Percentiles rank a stretch among this genome's conserved stretches.
phyloP scores from a whole-genome alignment of 1,140 invertebrate species.

The Eumeta japonica region DNA sequence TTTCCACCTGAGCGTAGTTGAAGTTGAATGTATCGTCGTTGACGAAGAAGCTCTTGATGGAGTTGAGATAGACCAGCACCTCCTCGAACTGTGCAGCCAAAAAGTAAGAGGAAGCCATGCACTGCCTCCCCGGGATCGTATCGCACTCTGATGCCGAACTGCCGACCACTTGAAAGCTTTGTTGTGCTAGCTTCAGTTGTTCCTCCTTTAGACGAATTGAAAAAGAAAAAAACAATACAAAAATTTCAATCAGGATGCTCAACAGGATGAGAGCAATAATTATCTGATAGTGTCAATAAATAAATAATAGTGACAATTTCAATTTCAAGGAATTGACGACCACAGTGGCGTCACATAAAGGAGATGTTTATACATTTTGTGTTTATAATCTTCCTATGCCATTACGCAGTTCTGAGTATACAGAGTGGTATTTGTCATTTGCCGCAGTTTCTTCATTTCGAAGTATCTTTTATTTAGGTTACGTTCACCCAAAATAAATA shows the following conservation, averaged over 20 bases:
- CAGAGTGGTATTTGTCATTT: no score
- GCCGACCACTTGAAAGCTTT: slow-evolving; percentile 95
- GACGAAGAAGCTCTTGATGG: slow-evolving; percentile 93
- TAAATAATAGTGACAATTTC: slow-evolving; percentile 81
- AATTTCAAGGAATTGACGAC: no score
- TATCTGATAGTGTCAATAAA: no score
- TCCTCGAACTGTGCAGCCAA: slow-evolving; percentile 93
- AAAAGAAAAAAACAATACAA: slow-evolving; percentile 57
- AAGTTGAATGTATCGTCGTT: slow-evolving; percentile 97
- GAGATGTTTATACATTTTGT: no score
- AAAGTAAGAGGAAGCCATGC: slow-evolving; percentile 97
- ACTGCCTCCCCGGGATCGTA: slow-evolving; percentile 90
- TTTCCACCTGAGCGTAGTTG: slow-evolving; percentile 83
- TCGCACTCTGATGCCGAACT: slow-evolving; percentile 95
- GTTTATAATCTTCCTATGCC: no score
- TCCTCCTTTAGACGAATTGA: slow-evolving; percentile 73
- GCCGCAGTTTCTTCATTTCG: no score
- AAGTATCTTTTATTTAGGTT: no score
- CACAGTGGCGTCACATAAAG: no score
- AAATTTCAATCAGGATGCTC: slow-evolving; percentile 86
- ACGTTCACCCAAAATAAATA: no score
- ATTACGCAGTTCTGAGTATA: no score
- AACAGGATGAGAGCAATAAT: slow-evolving; percentile 92
- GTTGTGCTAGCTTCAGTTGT: slow-evolving; percentile 90
- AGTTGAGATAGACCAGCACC: slow-evolving; percentile 93